phyloP scores from a whole-genome alignment of 2,113 vertebrate genomes.

The Malurus alboscapulatus region DNA sequence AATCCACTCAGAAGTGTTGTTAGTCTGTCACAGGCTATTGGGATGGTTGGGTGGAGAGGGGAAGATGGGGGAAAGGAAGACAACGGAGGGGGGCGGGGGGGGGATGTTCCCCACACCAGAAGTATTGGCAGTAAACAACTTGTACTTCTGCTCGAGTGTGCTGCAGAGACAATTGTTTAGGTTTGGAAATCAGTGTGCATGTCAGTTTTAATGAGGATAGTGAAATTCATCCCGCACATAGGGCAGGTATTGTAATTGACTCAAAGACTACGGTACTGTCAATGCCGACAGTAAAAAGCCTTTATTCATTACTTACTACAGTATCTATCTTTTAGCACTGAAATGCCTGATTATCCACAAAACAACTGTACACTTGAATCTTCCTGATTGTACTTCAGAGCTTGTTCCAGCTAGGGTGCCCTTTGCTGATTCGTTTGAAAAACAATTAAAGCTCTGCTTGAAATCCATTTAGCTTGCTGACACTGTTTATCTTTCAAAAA shows the following conservation, averaged over 20 bases:
- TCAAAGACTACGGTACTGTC: not conserved
- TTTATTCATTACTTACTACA: not conserved
- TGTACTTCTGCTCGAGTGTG: not conserved
- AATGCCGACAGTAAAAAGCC: not conserved
- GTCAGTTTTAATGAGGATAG: not conserved
- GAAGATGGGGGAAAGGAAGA: not conserved
- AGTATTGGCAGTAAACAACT: not conserved
- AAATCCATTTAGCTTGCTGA: slow-evolving; percentile 41
- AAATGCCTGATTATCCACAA: slow-evolving; percentile 24
- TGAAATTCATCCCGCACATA: not conserved
- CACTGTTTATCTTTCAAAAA: slow-evolving; percentile 36
- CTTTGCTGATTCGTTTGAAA: slow-evolving; percentile 32
- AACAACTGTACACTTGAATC: slow-evolving; percentile 23
- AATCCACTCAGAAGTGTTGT: not conserved
- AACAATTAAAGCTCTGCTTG: slow-evolving; percentile 47
- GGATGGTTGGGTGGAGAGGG: not conserved
- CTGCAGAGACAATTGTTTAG: not conserved
- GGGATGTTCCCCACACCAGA: rapidly evolving
- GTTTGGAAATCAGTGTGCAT: not conserved
- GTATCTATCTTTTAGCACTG: not conserved
- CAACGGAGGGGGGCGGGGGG: no score
- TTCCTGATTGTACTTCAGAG: slow-evolving; percentile 29
- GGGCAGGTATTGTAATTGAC: not conserved
- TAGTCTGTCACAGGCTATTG: not conserved
- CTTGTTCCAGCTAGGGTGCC: not conserved